Conservation (phyloP, 2,888 invertebrate genomes). For the Orchesellides sinensis region DNA sequence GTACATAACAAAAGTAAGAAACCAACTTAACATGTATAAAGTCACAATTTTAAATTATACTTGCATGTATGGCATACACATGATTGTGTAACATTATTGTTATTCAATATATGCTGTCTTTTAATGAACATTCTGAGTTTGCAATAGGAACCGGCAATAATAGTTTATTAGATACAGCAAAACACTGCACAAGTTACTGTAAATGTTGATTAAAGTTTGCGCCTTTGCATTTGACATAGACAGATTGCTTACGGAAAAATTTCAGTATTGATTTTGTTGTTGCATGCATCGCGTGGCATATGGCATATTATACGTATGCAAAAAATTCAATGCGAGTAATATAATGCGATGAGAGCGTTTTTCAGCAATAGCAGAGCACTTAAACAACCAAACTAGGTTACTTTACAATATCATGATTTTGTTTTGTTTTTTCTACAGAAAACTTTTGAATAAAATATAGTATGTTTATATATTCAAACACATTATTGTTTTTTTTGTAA, state of each 20-base stretch:
- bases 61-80: conserved; percentile 43
- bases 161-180: conserved; percentile 6
- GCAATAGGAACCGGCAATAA: not conserved
- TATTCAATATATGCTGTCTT: conserved; percentile 11
- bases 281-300: not conserved
- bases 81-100: conserved; percentile 1
- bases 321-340: not conserved
- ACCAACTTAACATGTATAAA: not conserved
- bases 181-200: conserved; percentile 30
- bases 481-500: conserved; percentile 5
- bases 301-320: not conserved
- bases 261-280: conserved; percentile 18
- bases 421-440: conserved; percentile 4
- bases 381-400: not conserved
- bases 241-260: conserved; percentile 30
- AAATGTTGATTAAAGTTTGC: conserved; percentile 38
- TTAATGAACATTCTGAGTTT: conserved; percentile 18
- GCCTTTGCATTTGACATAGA: conserved; percentile 35
- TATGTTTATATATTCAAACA: conserved; percentile 11
- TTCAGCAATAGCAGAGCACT: not conserved
- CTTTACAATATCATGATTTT: not conserved
- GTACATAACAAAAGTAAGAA: not conserved
- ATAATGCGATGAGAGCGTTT: not conserved
- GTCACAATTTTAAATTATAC: not conserved
- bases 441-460: conserved; percentile 9